Evolutionary conservation across 2,113 vertebrate species (phyloP), one percentile per base, ranked within the genome.

Genomic region (Anoplopoma fimbria): DNA sequence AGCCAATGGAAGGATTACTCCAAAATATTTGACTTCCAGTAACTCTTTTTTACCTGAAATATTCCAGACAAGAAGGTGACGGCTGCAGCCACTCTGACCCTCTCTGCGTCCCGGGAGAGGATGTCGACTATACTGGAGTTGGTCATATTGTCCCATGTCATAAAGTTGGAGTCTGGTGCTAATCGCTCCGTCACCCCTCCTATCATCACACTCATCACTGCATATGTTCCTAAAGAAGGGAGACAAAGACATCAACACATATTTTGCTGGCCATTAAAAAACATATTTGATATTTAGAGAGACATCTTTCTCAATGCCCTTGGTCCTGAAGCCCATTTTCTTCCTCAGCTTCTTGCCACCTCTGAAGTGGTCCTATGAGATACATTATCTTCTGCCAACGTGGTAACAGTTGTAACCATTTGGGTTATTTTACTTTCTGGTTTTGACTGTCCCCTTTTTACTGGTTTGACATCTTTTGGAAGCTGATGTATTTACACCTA

Each of bases 141-240:
- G 40, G 93, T 96, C 36, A 53, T 62, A 0, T 97, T 97, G 38
- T 69, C 7, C 0, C 38, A 69, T 1, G 78, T 55, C 60, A 91
- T 2, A 67, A 97, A 97, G 33, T 91, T 1, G 0, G 96, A 93
- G 0, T 96, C 95, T 1, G 97, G 97, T 45, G 91, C 88, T 77
- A 99, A 17, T 6, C 97, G 96, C 1, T 99, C 97, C 0, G 94
- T 96, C 87, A 99, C 92, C 4, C 96, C 96, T 36, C 98, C 98
- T 0, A 99, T 96, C 98, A 99, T 99, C 85, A 99, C 97, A 0
- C 98, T 99, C 92, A 99, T 96, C 64, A 99, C 93, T 0, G 98
- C 98, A 19, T 97, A 99, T 2, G 98, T 97, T 21, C 98, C 98
- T 99, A 84, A 62, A 65, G 31, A 51, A 33, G 3, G 1, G 57